A percentile compares a stretch with the other conserved stretches of the same genome.
Evolutionary conservation across 2,113 vertebrate genomes (phyloP).

Genomic region (Apistogramma diplotaenia): DNA sequence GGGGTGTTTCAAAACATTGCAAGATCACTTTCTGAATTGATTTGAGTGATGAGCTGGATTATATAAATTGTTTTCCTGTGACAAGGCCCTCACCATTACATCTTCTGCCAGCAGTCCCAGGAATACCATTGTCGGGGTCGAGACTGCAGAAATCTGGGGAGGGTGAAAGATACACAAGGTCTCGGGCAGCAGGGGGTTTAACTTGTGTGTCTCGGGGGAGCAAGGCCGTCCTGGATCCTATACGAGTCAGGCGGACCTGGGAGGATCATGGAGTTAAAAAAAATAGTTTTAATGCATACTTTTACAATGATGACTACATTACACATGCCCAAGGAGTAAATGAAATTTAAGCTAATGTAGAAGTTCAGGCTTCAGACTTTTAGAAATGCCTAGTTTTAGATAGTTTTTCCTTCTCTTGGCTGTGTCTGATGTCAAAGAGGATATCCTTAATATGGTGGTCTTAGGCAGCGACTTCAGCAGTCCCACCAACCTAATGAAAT

Average conservation of each 20-base stretch:
- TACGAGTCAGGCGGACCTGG: conserved; percentile 77
- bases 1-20: neutral
- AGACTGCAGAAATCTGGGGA: conserved; percentile 78
- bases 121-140: conserved; percentile 67
- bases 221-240: conserved; percentile 75
- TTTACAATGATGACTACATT: neutral
- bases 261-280: neutral
- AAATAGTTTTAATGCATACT: neutral
- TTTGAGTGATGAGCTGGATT: neutral
- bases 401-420: neutral
- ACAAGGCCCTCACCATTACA: conserved; percentile 67
- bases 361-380: neutral
- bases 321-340: fast-evolving
- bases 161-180: conserved; percentile 74
- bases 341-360: neutral
- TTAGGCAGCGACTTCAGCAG: neutral
- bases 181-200: conserved; percentile 75
- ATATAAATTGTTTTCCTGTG: neutral
- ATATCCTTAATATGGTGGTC: neutral
- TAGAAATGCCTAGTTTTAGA: neutral
- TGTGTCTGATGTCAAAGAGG: neutral
- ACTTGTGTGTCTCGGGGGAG: conserved; percentile 78
- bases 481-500: neutral
- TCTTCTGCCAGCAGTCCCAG: conserved; percentile 71
- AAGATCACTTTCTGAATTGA: neutral